These are phyloP conservation scores for Poecilia wingei DNA, from an alignment of 2,797 vertebrate genomes.

Conservation along the genomic window DNA sequence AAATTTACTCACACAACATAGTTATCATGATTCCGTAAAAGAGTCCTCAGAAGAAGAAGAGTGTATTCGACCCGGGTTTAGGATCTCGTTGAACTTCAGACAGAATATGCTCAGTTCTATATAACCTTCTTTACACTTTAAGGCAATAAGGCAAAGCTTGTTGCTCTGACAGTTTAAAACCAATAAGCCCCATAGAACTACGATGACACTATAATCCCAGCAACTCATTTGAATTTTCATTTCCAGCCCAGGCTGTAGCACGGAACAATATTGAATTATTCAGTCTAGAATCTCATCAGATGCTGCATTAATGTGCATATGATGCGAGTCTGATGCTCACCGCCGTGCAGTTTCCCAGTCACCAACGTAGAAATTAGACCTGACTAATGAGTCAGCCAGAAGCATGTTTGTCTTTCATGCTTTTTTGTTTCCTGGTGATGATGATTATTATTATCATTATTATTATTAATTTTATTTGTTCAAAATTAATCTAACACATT, in stretches of 20 bases:
- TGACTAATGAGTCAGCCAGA: conserved; percentile 6
- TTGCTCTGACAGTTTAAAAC: conserved; percentile 37
- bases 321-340: conserved; percentile 17
- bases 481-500: conserved; percentile 1
- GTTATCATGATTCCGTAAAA: not conserved
- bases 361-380: conserved; percentile 4
- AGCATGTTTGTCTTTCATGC: not conserved
- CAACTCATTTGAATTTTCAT: conserved; percentile 63
- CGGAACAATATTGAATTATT: conserved; percentile 51
- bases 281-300: conserved; percentile 48
- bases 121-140: conserved; percentile 17
- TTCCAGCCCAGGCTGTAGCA: conserved; percentile 33
- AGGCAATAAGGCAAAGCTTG: conserved; percentile 44
- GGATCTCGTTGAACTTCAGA: not conserved
- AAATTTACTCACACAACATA: not conserved
- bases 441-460: not conserved
- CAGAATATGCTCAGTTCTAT: not conserved
- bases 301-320: conserved; percentile 35
- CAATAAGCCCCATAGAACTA: conserved; percentile 36
- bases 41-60: not conserved
- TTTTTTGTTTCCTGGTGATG: not conserved
- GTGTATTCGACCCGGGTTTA: not conserved
- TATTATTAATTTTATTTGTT: conserved; percentile 21
- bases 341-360: conserved; percentile 8
- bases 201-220: conserved; percentile 42